Evolutionary conservation across 2,888 invertebrate species (phyloP), one percentile per base, ranked within the genome.

Genomic region (Tanypteryx hageni): DNA sequence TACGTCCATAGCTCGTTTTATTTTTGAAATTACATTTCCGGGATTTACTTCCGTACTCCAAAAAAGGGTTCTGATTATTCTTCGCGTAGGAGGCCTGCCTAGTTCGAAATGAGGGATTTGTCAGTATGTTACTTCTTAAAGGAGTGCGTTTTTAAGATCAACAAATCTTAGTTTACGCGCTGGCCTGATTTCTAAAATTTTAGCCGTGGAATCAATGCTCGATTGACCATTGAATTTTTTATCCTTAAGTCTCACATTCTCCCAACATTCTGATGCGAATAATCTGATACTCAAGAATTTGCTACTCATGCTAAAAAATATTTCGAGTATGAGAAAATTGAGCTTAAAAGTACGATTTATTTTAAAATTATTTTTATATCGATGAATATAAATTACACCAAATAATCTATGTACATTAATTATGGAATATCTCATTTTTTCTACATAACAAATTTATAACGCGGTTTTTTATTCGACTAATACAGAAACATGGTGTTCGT

Each of bases 141-240:
- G 3, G 44, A 44, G 44, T 44, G 1, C 44, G 44, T 44, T 44
- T 44, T 22, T 76, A 4, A 76, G 27, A 76, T 76, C 22, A 22
- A 76, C 22, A 13, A 76, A 10, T 76, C 76, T 76, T 27, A 27
- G 22, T 27, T 27, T 76, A 76, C 22, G 76, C 13, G 76, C 27
- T 76, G 76, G 22, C 76, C 76, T 76, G 76, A 76, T 76, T 76
- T 76, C 76, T 76, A 76, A 76, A 76, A 27, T 76, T 76, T 27
- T n/a, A 76, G 27, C 22, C 76, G 27, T 76, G 22, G 22, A 76
- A 76, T 76, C 76, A 22, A 76, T 76, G 76, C 22, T 22, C 76
- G 27, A 13, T 76, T 76, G 76, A 2, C 76, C 76, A 76, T 76
- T 68, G 18, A 44, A 68, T 68, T 68, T 76, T 10, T 5, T 27